Evolutionary conservation across 2,797 vertebrate genomes (phyloP).

Genomic region (Vultur gryphus): DNA sequence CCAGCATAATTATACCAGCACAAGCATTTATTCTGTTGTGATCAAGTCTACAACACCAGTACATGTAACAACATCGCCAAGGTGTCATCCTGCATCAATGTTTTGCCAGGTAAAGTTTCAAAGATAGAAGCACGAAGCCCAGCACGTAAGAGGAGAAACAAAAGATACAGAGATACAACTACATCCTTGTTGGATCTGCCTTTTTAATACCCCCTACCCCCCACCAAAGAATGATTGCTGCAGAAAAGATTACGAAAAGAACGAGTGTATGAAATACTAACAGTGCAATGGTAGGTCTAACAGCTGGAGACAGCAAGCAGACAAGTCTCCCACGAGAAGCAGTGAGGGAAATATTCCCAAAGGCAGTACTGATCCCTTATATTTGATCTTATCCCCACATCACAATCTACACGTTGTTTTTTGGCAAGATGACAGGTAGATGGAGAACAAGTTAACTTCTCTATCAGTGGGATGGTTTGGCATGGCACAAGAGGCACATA

Average conservation of each 20-base stretch:
- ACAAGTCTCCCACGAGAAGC: slow-evolving; percentile 45
- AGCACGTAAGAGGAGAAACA: not conserved
- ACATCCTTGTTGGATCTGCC: not conserved
- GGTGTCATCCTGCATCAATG: not conserved
- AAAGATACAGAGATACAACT: not conserved
- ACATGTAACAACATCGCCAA: not conserved
- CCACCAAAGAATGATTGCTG: not conserved
- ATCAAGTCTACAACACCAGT: not conserved
- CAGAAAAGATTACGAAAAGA: not conserved
- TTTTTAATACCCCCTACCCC: not conserved
- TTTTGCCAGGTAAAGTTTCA: not conserved
- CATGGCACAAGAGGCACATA: not conserved
- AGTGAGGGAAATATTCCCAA: not conserved
- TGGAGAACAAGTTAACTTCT: not conserved
- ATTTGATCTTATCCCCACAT: slow-evolving; percentile 44
- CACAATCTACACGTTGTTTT: not conserved
- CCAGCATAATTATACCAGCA: not conserved
- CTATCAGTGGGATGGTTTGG: slow-evolving; percentile 23
- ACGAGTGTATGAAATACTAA: not conserved
- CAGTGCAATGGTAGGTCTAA: not conserved
- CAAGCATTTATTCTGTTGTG: not conserved
- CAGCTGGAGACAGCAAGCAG: slow-evolving; percentile 11
- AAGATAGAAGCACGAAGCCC: not conserved
- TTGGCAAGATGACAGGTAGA: slow-evolving; percentile 25
- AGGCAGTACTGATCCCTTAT: not conserved